Percentiles rank a stretch among this genome's conserved stretches.
Evolutionary conservation across 2,113 vertebrate species (phyloP).

Genomic region (Psammodynastes pulverulentus): DNA sequence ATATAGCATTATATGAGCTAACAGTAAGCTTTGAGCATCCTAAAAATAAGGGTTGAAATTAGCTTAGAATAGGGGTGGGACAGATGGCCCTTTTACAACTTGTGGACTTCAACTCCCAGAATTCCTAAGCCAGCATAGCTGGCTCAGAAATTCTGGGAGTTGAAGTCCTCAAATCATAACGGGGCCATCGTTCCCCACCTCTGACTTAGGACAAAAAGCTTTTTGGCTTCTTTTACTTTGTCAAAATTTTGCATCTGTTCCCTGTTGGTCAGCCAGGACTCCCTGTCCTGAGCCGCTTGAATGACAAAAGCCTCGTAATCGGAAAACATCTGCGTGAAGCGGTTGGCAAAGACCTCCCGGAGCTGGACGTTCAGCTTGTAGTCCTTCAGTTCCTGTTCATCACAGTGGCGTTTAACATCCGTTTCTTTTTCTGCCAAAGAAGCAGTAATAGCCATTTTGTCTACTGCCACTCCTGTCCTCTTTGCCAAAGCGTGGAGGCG

Average conservation of each 20-base stretch:
- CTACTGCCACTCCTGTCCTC: constrained; percentile 80
- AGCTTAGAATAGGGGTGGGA: not conserved
- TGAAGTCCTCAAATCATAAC: not conserved
- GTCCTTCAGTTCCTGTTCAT: constrained; percentile 81
- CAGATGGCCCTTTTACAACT: not conserved
- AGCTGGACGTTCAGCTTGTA: constrained; percentile 89
- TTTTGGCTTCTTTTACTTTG: constrained; percentile 79
- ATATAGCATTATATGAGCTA: not conserved
- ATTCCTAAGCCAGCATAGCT: not conserved
- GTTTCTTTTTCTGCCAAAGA: constrained; percentile 66
- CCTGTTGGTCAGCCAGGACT: constrained; percentile 91
- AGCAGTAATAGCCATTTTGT: constrained; percentile 72
- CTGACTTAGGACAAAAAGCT: not conserved
- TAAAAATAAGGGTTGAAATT: not conserved
- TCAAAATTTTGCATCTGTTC: constrained; percentile 95
- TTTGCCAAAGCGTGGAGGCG: constrained; percentile 87
- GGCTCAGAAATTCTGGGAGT: not conserved
- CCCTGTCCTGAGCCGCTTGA: constrained; percentile 86
- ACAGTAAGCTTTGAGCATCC: not conserved
- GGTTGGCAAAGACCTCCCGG: constrained; percentile 89
- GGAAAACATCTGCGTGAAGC: constrained; percentile 88
- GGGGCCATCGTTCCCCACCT: not conserved
- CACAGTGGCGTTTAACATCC: constrained; percentile 68
- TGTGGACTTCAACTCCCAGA: not conserved
- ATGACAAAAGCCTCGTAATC: constrained; percentile 94